Evolutionary conservation across 2,888 invertebrate species (phyloP).

Genomic region (Watsonalla cultraria): DNA sequence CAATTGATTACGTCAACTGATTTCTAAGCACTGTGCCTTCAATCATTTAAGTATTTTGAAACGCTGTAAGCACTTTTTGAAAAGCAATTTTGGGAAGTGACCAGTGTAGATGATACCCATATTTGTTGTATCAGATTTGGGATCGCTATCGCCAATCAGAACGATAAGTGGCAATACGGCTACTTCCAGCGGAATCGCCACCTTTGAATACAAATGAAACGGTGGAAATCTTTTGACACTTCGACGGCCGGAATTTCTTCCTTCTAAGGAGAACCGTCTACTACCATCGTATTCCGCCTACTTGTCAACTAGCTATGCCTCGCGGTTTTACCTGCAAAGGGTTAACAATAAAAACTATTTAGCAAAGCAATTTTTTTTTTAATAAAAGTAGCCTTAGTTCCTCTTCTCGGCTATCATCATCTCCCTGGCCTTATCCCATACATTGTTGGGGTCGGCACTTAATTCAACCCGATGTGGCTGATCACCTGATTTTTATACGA

Average conservation of each 20-base stretch:
- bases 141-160: not conserved
- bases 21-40: not conserved
- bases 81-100: not conserved
- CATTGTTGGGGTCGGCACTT: too few species aligned
- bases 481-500: too few species aligned
- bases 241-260: not conserved
- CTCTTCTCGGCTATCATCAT: too few species aligned
- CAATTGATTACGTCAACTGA: slow-evolving; percentile 34
- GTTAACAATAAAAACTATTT: too few species aligned
- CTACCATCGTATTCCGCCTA: too few species aligned
- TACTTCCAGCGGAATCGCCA: slow-evolving; percentile 27
- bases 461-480: too few species aligned
- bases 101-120: not conserved
- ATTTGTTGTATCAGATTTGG: not conserved
- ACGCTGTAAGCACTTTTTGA: slow-evolving; percentile 9
- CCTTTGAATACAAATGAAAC: slow-evolving; percentile 1
- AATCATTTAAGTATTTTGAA: slow-evolving; percentile 1
- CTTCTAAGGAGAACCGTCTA: too few species aligned
- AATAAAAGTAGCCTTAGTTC: too few species aligned
- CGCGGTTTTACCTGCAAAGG: too few species aligned
- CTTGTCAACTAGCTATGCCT: too few species aligned
- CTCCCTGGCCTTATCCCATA: too few species aligned
- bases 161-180: slow-evolving; percentile 4
- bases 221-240: not conserved
- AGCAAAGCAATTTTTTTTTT: too few species aligned